A percentile compares a stretch with the other conserved stretches of the same genome.
phyloP scores from a whole-genome alignment of 1,140 invertebrate species.

The Diabrotica virgifera region DNA sequence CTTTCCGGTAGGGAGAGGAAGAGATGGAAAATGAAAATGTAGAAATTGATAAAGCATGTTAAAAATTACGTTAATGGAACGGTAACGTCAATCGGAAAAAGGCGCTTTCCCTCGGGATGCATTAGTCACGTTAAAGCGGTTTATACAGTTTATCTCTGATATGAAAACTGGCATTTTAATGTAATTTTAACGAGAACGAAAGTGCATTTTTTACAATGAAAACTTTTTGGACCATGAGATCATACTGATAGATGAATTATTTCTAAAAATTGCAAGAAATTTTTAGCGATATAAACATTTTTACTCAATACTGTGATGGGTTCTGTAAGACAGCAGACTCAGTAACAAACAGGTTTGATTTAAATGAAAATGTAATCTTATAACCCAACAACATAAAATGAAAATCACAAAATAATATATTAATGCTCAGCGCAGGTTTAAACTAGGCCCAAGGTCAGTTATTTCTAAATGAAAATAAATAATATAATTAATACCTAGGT shows the following conservation, averaged over 20 bases:
- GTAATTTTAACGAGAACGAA: constrained; percentile 44
- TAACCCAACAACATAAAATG: too few species aligned
- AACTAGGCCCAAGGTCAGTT: too few species aligned
- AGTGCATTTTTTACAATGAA: constrained; percentile 31
- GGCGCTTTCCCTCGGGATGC: constrained; percentile 33
- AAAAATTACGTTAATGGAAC: constrained; percentile 39
- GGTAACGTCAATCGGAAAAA: constrained; percentile 32
- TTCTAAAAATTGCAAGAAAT: neutral
- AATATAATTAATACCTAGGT: too few species aligned
- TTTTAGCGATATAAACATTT: neutral
- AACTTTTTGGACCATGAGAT: constrained; percentile 10
- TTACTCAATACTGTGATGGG: too few species aligned
- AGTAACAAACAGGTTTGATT: too few species aligned
- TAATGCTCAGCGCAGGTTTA: too few species aligned
- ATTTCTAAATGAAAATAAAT: too few species aligned
- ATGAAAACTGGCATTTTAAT: constrained; percentile 40
- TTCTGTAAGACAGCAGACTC: too few species aligned
- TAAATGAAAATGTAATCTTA: too few species aligned
- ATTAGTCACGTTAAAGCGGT: constrained; percentile 32
- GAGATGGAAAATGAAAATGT: constrained; percentile 36
- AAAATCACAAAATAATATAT: too few species aligned
- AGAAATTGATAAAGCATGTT: constrained; percentile 41
- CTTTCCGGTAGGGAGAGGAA: constrained; percentile 34
- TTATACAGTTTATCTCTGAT: constrained; percentile 30
- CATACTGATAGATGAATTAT: constrained; percentile 11